phyloP scores from a whole-genome alignment of 2,797 vertebrate species.

The Phrynocephalus vlangalii region DNA sequence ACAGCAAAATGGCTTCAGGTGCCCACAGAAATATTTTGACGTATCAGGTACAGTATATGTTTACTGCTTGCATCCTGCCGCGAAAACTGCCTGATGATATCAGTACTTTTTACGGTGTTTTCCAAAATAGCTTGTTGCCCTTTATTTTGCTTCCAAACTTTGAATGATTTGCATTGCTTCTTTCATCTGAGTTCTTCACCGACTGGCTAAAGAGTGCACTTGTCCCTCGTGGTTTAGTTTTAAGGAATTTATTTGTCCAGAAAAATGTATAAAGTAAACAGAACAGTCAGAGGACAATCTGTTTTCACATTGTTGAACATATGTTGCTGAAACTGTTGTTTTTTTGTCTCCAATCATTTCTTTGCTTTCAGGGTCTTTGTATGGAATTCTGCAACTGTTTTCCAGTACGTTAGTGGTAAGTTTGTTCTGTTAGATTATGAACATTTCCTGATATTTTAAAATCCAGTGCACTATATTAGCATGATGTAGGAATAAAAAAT shows the following conservation, averaged over 20 bases:
- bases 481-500: neutral
- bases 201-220: neutral
- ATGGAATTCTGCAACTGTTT: conserved; percentile 93
- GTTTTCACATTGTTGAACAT: neutral
- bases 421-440: conserved; percentile 47
- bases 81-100: neutral
- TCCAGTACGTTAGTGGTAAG: conserved; percentile 96
- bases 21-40: neutral
- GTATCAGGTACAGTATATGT: neutral
- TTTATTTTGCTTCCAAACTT: neutral
- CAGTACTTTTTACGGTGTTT: neutral
- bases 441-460: neutral
- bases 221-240: neutral
- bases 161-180: conserved; percentile 15
- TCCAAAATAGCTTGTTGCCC: too few species aligned
- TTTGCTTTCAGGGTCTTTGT: conserved; percentile 87
- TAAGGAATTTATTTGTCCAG: neutral
- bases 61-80: neutral
- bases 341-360: conserved; percentile 25
- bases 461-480: neutral
- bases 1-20: neutral
- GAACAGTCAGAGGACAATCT: neutral
- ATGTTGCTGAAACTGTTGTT: neutral
- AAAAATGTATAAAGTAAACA: neutral
- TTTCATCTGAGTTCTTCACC: neutral